These are phyloP conservation scores for Ctenicera cuprea DNA, from an alignment of 2,888 invertebrate genomes.

Conservation along the genomic window DNA sequence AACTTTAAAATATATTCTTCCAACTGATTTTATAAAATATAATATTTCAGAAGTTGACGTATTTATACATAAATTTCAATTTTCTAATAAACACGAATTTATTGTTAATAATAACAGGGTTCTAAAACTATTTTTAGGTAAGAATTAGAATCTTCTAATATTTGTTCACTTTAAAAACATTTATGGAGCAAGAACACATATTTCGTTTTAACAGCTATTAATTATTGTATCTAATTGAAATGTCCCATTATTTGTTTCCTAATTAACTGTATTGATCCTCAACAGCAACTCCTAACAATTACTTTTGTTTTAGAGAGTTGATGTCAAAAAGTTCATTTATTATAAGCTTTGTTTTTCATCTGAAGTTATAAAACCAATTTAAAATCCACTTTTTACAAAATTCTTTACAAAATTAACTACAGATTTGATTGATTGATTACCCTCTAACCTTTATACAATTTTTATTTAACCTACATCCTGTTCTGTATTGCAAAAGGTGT, in stretches of 20 bases:
- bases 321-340: constrained; percentile 17
- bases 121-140: no score
- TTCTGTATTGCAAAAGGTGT: constrained; percentile 23
- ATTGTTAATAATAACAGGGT: no score
- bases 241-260: no score
- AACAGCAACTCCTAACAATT: background rate
- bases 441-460: constrained; percentile 7
- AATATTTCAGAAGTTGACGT: background rate
- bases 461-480: constrained; percentile 11
- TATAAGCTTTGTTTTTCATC: constrained; percentile 2
- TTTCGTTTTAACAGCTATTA: no score
- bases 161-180: no score
- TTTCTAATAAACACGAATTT: no score
- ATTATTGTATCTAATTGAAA: no score
- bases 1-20: background rate
- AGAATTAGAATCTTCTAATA: no score
- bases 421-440: constrained; percentile 26
- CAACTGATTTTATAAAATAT: background rate
- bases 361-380: background rate
- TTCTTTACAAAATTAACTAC: constrained; percentile 14
- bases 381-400: constrained; percentile 12
- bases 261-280: background rate
- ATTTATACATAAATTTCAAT: no score
- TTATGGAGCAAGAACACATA: no score
- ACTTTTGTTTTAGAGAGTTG: background rate